Evolutionary conservation across 2,797 vertebrate genomes (phyloP), one percentile per base, ranked within the genome.

Genomic region (Odontamblyopus lacepedii): DNA sequence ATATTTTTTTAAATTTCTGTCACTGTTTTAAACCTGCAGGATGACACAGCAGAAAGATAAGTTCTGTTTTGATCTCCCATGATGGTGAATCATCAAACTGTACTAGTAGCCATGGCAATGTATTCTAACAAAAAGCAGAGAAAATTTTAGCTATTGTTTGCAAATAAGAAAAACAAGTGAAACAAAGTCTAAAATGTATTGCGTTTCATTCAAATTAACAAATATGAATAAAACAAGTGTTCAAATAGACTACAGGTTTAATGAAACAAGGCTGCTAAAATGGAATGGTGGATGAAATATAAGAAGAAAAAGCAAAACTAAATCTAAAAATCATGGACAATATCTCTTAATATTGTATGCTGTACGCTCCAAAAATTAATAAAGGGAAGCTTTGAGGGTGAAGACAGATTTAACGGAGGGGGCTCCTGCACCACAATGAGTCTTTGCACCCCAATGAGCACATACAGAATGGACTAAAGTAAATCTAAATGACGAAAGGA

Each of bases 41-140:
- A 2, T 30, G 64, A 53, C 44, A 57, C 57, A 76, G 68, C 50
- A 83, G 83, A 83, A 88, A 84, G 66, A 70, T 76, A 16, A 27
- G 66, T 81, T 89, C 91, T 92, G 90, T 92, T 86, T 79, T 60
- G 18, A 75, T 70, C 72, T 86, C 87, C 69, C 85, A 83, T 92
- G 92, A 91, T 85, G 76, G 75, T 90, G 85, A 92, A 83, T 89
- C 86, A 91, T 71, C 62, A 65, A 74, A 73, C 75, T 60, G 48
- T 35, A 51, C 60, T 67, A 48, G 83, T 90, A 82, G 69, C 84
- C 86, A 86, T 85, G 81, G 88, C 63, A 66, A 92, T 87, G 12
- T 3, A 72, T 65, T 70, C 65, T 60, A 87, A 83, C 75, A 78
- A 69, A 76, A 79, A 35, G 57, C 27, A 56, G 51, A 35, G 23